Evolutionary conservation across 2,797 vertebrate species (phyloP).

Genomic region (Uromys caudimaculatus): DNA sequence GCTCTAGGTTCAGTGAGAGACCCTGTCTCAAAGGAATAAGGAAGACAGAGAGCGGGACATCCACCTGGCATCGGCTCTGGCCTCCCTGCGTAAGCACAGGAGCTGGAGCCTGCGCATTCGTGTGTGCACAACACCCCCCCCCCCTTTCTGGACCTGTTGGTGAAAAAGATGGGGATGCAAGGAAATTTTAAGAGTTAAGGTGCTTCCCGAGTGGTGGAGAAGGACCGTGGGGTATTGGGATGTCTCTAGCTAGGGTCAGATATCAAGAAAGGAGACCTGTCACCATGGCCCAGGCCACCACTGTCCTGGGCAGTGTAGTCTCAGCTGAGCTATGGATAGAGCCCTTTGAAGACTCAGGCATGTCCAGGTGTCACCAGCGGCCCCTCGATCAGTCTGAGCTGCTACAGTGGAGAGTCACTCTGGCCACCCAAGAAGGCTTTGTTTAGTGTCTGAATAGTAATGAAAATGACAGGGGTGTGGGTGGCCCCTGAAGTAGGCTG

Average conservation of each 20-base stretch:
- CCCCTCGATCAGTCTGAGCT: not conserved
- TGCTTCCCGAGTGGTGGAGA: not conserved
- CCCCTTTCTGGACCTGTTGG: not conserved
- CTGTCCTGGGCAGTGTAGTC: not conserved
- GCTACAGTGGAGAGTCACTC: not conserved
- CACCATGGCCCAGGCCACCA: not conserved
- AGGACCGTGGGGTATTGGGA: accelerated
- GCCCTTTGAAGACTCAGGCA: not conserved
- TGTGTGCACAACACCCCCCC: not conserved
- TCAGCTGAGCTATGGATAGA: not conserved
- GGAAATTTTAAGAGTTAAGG: not conserved
- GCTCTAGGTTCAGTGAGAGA: not conserved
- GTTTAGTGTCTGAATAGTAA: conserved; percentile 43
- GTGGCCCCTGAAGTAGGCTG: conserved; percentile 41
- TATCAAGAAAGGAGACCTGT: not conserved
- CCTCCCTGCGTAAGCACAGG: not conserved
- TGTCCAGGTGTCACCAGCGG: not conserved
- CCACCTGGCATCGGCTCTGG: not conserved
- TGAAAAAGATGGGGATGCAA: not conserved
- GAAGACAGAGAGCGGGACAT: not conserved
- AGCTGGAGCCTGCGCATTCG: too few relatives aligned
- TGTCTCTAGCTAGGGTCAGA: not conserved
- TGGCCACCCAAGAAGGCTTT: conserved; percentile 59
- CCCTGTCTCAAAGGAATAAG: not conserved
- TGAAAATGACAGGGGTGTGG: not conserved